Percentiles rank a stretch among this genome's conserved stretches.
Evolutionary conservation across 1,140 invertebrate genomes (phyloP).

Genomic region (Phocides pigmalion): DNA sequence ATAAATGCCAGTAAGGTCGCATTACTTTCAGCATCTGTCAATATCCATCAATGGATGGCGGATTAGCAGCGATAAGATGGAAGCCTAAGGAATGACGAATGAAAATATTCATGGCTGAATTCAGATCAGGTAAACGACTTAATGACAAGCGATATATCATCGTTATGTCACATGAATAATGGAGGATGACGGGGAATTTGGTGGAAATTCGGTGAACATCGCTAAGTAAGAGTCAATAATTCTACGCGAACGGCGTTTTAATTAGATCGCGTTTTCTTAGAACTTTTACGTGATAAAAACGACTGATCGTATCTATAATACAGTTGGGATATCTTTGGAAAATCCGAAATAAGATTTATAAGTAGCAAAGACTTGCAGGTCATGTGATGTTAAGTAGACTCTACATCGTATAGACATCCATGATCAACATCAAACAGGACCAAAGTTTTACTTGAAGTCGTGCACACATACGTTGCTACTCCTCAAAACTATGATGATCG

Average conservation of each 20-base stretch:
- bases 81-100: slow-evolving; percentile 52
- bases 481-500: too few species aligned
- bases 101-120: slow-evolving; percentile 54
- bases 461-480: too few species aligned
- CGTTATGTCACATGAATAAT: slow-evolving; percentile 63
- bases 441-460: too few species aligned
- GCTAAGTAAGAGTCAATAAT: slow-evolving; percentile 23
- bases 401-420: too few species aligned
- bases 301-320: too few species aligned
- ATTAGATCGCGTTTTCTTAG: background rate
- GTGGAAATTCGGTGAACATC: slow-evolving; percentile 41
- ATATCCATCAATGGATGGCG: slow-evolving; percentile 41
- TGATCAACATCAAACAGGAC: too few species aligned
- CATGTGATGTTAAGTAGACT: too few species aligned
- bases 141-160: slow-evolving; percentile 68
- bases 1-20: background rate
- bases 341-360: too few species aligned
- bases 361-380: too few species aligned
- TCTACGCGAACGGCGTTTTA: background rate
- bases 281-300: too few species aligned
- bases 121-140: slow-evolving; percentile 59
- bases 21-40: slow-evolving; percentile 38
- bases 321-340: too few species aligned
- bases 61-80: slow-evolving; percentile 42
- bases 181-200: slow-evolving; percentile 44